phyloP scores from a whole-genome alignment of 2,113 vertebrate genomes.

The Polypterus bichir region DNA sequence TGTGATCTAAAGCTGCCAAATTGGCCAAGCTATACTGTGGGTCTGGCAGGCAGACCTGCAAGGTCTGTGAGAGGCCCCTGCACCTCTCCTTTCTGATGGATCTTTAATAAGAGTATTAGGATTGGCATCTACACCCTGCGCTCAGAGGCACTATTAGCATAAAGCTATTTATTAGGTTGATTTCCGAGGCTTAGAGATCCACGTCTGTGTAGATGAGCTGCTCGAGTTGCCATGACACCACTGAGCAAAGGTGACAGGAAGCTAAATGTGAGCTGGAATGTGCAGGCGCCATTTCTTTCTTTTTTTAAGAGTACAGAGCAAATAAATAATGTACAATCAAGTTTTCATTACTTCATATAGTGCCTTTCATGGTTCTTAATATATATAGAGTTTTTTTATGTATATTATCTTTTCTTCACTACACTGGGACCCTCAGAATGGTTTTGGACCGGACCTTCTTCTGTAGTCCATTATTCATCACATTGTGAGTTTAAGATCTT shows the following conservation, averaged over 20 bases:
- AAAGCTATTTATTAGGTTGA: conserved; percentile 70
- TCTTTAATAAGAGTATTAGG: conserved; percentile 50
- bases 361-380: too few species aligned
- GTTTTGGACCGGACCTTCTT: too few species aligned
- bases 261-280: conserved; percentile 27
- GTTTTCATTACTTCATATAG: too few species aligned
- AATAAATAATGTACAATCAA: too few species aligned
- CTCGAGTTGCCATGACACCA: conserved; percentile 35
- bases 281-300: conserved; percentile 26
- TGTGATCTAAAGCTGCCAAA: conserved; percentile 6
- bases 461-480: too few species aligned
- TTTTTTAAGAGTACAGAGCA: too few species aligned
- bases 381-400: too few species aligned
- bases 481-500: too few species aligned
- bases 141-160: conserved; percentile 52
- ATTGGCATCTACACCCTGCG: conserved; percentile 52
- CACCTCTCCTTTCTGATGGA: conserved; percentile 26
- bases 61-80: conserved; percentile 8
- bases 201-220: conserved; percentile 15
- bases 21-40: not conserved
- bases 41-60: not conserved
- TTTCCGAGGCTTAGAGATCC: conserved; percentile 47
- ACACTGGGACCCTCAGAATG: too few species aligned
- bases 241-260: conserved; percentile 24
- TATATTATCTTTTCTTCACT: too few species aligned